Percentiles rank a stretch among this genome's conserved stretches.
These are phyloP conservation scores for Nyctalus aviator DNA, from an alignment of 2,797 vertebrate genomes.

Conservation along the genomic window DNA sequence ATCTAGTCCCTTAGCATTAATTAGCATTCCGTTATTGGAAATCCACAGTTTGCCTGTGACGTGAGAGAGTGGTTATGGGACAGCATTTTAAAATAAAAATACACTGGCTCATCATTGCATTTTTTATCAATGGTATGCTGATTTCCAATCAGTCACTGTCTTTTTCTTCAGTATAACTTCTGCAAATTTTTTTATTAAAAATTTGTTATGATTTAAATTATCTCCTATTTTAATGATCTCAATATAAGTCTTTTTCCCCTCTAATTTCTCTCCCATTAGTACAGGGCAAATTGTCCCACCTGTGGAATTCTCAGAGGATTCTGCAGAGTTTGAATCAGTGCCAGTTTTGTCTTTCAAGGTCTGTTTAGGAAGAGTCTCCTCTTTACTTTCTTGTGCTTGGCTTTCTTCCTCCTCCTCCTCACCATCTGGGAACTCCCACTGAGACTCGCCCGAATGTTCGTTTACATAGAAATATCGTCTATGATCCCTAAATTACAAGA, in stretches of 20 bases:
- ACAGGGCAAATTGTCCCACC: slow-evolving; percentile 80
- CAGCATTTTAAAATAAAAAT: slow-evolving; percentile 35
- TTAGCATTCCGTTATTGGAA: background rate
- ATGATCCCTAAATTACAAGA: slow-evolving; percentile 99
- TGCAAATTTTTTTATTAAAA: background rate
- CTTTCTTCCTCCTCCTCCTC: slow-evolving; percentile 91
- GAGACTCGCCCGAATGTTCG: slow-evolving; percentile 95
- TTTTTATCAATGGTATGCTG: background rate
- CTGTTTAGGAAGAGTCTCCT: slow-evolving; percentile 85
- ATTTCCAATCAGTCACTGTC: background rate
- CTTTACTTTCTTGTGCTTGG: slow-evolving; percentile 84
- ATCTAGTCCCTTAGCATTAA: background rate
- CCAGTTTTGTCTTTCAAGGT: slow-evolving; percentile 88
- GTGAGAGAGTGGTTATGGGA: background rate
- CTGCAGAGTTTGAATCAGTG: slow-evolving; percentile 77
- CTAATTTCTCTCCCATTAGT: background rate
- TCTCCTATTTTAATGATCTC: background rate
- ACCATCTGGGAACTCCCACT: slow-evolving; percentile 98
- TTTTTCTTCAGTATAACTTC: slow-evolving; percentile 13
- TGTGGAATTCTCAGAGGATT: slow-evolving; percentile 82
- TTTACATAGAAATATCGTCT: slow-evolving; percentile 99
- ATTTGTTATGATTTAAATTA: background rate
- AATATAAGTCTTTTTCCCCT: background rate
- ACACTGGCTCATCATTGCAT: background rate
- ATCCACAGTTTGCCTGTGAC: background rate